Percentiles rank a stretch among this genome's conserved stretches.
These are phyloP conservation scores for Temnothorax nylanderi DNA, from an alignment of 1,140 invertebrate genomes.

Conservation along the genomic window DNA sequence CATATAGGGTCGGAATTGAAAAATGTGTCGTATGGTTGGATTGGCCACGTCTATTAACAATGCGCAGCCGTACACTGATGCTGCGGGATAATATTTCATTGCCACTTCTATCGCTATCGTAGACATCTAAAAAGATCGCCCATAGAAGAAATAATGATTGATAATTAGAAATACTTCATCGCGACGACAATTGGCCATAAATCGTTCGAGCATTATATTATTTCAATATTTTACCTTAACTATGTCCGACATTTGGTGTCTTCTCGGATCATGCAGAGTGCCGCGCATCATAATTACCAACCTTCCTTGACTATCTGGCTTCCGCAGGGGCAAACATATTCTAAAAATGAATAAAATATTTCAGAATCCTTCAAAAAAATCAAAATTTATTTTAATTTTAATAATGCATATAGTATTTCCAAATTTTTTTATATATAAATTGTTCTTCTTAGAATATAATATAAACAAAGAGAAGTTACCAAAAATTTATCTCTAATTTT, in stretches of 20 bases:
- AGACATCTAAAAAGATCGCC: conserved; percentile 78
- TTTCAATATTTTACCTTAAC: conserved; percentile 85
- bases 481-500: background rate
- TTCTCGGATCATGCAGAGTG: conserved; percentile 86
- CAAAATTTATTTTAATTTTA: too few relatives aligned
- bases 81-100: background rate
- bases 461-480: background rate
- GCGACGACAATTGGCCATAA: background rate
- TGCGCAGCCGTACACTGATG: background rate
- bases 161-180: background rate
- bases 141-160: background rate
- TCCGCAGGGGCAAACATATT: conserved; percentile 87
- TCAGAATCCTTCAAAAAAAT: too few relatives aligned
- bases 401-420: background rate
- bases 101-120: conserved; percentile 88
- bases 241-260: conserved; percentile 86
- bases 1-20: background rate
- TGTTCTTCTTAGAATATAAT: background rate
- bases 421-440: background rate
- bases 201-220: background rate
- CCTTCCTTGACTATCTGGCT: conserved; percentile 84
- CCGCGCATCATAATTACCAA: conserved; percentile 87
- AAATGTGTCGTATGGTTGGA: background rate
- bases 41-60: background rate
- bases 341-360: conserved; percentile 68